Conservation (phyloP, 1,140 invertebrate genomes). For the Pseudoatta argentina region DNA sequence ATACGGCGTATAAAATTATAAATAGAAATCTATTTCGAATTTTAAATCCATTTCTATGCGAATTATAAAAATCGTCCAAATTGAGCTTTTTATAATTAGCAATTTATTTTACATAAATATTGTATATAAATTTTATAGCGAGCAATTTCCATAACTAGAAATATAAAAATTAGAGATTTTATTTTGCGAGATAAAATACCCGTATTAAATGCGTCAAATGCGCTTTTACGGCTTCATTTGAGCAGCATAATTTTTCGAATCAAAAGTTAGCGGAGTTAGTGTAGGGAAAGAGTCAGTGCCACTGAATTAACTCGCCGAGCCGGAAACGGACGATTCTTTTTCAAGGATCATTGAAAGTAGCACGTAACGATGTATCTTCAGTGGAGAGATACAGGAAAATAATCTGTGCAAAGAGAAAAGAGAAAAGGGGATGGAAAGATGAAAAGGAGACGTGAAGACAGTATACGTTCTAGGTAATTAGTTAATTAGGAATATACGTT, state of each 20-base stretch:
- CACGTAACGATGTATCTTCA: neutral
- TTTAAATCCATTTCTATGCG: neutral
- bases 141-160: neutral
- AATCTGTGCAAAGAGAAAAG: neutral
- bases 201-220: conserved; percentile 30
- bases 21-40: neutral
- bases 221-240: conserved; percentile 21
- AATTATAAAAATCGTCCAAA: neutral
- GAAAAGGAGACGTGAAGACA: conserved; percentile 30
- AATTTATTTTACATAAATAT: neutral
- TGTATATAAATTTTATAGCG: neutral
- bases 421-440: neutral
- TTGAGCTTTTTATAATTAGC: neutral
- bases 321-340: conserved; percentile 42
- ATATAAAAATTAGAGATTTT: conserved; percentile 42
- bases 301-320: conserved; percentile 33
- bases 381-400: neutral
- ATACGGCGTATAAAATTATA: neutral
- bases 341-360: conserved; percentile 25
- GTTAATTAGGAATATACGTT: conserved; percentile 58
- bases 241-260: conserved; percentile 43
- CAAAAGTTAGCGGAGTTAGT: conserved; percentile 31
- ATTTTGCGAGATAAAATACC: conserved; percentile 11
- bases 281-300: conserved; percentile 1
- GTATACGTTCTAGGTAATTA: conserved; percentile 56